Conservation (phyloP, 2,888 invertebrate species). For the Ormyrus rosae region DNA sequence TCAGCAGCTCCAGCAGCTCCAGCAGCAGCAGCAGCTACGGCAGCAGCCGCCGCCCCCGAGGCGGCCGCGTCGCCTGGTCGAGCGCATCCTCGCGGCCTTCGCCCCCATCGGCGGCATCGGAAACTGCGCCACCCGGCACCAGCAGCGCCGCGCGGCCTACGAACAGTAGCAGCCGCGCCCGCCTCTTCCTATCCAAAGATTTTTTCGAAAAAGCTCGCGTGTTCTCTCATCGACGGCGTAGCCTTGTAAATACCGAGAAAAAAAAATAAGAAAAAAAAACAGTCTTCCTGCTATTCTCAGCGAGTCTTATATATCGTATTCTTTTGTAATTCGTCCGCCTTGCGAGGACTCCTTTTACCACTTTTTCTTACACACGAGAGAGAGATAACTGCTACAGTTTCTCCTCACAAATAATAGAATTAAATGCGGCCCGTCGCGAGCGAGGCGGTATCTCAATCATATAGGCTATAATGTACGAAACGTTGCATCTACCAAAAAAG, state of each 20-base stretch:
- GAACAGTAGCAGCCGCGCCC: not conserved
- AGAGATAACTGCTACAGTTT: too few relatives aligned
- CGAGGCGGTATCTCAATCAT: constrained; percentile 47
- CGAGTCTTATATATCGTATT: constrained; percentile 43
- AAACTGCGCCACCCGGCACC: constrained; percentile 11
- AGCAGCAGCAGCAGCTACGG: constrained; percentile 26
- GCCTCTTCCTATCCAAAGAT: constrained; percentile 27
- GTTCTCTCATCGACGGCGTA: constrained; percentile 1
- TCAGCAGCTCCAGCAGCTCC: constrained; percentile 7
- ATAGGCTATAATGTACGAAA: constrained; percentile 45
- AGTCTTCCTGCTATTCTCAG: constrained; percentile 56
- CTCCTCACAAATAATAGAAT: not conserved
- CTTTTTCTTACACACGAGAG: constrained; percentile 34
- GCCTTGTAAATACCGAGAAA: constrained; percentile 53
- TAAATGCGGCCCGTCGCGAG: not conserved
- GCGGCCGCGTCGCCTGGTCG: constrained; percentile 41
- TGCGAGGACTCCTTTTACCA: constrained; percentile 34
- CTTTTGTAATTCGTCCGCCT: constrained; percentile 44
- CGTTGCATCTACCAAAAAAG: constrained; percentile 72
- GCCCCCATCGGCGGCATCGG: constrained; percentile 34
- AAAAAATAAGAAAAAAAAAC: constrained; percentile 27
- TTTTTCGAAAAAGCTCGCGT: not conserved
- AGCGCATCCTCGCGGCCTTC: constrained; percentile 49
- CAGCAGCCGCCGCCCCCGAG: constrained; percentile 12
- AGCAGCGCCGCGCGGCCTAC: constrained; percentile 4